Base-by-base conservation (phyloP, 2,113 vertebrate species). In the Amphiprion percula region DNA sequence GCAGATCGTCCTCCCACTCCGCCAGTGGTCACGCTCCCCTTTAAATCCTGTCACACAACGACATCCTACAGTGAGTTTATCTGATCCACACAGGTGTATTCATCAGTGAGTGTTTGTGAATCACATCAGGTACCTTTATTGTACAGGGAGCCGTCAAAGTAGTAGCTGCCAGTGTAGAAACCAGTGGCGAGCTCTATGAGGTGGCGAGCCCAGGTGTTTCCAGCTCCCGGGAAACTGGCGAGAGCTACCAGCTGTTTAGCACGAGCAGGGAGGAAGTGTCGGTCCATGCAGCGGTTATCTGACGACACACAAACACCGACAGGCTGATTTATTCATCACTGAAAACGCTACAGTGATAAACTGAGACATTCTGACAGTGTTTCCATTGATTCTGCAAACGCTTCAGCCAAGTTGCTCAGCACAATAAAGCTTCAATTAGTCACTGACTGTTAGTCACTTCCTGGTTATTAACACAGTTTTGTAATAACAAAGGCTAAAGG, bases 251-350 rank as follows among this genome's bases (percentile, higher is more conserved):
- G 92, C 79, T 95, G 95, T 88, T 96, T 97, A 49, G 96, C 94
- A 68, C 95, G 97, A 37, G 90, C 82, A 0, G 97, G 95, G 10
- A 99, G 94, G 84, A 99, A 99, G 55, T 96, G 94, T 16, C 97
- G 92, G 89, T 99, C 97, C 97, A 99, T 98, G 89, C 98, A 99
- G 52, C 98, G 97, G 78, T 98, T 99, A 91, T 99, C 98, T 99
- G 91, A 16, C 10, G 30, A 58, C 17, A 72, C 49, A 83, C 10
- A 79, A 44, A 54, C 3, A 41, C 17, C 41, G 68, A 58, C 4
- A 23, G 9, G 33, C 14, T 44, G 4, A 2, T 24, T 59, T 63
- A 68, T 15, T 60, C 47, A 47, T 76, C 16, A 16, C 19, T 55
- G 10, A 16, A 47, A 6, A 37, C 26, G 44, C 21, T 30, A 37